Conservation (phyloP, 1,140 invertebrate species). For the Trachymyrmex septentrionalis region DNA sequence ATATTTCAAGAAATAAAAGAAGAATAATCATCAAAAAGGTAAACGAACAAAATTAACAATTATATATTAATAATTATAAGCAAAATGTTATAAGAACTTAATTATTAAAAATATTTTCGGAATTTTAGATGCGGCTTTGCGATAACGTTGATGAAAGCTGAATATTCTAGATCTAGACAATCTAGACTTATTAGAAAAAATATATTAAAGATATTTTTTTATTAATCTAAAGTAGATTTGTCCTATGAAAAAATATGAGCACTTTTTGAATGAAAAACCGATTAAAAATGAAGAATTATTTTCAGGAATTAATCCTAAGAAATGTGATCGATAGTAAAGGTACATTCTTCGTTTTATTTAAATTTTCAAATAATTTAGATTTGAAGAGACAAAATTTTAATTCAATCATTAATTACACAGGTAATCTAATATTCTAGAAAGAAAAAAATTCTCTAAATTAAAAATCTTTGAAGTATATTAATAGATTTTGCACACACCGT, state of each 20-base stretch:
- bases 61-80: background rate
- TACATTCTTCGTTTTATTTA: background rate
- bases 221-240: background rate
- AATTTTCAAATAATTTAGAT: background rate
- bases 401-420: background rate
- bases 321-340: background rate
- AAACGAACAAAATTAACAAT: background rate
- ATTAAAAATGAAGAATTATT: background rate
- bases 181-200: background rate
- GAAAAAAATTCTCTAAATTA: background rate
- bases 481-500: constrained; percentile 8
- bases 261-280: background rate
- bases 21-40: background rate
- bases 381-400: background rate
- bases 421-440: background rate
- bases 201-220: background rate
- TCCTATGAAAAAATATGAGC: background rate
- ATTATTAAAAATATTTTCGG: constrained; percentile 8
- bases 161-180: background rate
- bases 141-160: background rate
- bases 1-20: constrained; percentile 2
- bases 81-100: background rate
- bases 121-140: background rate
- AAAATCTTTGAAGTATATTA: background rate
- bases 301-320: background rate